Conservation (phyloP, 2,797 vertebrate genomes). For the Amazona ochrocephala region DNA sequence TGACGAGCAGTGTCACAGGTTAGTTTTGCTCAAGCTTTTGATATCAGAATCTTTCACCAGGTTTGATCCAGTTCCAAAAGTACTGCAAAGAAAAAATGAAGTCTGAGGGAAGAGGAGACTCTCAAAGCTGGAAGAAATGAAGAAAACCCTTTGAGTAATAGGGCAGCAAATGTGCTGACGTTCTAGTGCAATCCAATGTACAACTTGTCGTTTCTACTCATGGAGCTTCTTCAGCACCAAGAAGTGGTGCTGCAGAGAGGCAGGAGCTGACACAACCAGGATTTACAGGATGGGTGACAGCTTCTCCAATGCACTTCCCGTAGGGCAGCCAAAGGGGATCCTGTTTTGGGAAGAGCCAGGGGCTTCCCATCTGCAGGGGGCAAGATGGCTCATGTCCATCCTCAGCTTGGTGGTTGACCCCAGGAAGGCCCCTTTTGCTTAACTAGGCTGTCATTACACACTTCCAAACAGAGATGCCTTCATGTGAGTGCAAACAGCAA, state of each 20-base stretch:
- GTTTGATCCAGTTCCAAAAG: not conserved
- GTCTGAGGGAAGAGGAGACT: not conserved
- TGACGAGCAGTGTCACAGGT: not conserved
- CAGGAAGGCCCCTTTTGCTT: not conserved
- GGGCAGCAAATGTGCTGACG: accelerated
- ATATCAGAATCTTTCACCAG: not conserved
- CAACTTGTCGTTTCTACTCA: not conserved
- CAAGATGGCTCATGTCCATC: not conserved
- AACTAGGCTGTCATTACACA: not conserved
- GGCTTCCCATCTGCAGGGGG: accelerated
- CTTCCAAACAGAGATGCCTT: not conserved
- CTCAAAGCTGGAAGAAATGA: not conserved
- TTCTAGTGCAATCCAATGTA: not conserved
- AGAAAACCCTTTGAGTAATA: not conserved
- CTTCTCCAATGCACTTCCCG: not conserved
- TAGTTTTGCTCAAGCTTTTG: not conserved
- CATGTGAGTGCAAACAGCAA: accelerated
- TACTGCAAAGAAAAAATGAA: not conserved
- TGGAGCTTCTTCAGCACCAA: not conserved
- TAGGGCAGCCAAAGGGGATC: not conserved
- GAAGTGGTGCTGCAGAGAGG: not conserved
- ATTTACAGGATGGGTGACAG: not conserved
- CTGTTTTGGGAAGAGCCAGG: not conserved
- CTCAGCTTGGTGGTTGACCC: not conserved
- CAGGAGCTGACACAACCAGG: not conserved